phyloP scores from a whole-genome alignment of 2,888 invertebrate genomes.

The Volucella inanis region DNA sequence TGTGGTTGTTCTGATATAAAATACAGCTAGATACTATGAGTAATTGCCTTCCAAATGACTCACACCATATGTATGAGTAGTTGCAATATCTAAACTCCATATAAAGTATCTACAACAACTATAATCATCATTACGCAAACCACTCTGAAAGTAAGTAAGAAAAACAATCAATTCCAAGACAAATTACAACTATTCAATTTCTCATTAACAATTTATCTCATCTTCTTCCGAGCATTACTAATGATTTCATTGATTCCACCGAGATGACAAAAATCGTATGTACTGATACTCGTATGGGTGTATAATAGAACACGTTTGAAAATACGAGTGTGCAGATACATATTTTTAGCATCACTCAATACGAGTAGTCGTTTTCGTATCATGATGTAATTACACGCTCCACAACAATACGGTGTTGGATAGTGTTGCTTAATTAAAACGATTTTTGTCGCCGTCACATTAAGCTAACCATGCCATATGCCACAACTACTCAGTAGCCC shows the following conservation, averaged over 20 bases:
- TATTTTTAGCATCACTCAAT: constrained; percentile 62
- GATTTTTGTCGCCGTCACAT: constrained; percentile 20
- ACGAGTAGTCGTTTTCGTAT: background rate
- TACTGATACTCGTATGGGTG: background rate
- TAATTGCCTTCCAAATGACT: no score
- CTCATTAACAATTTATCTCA: constrained; percentile 36
- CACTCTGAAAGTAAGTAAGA: constrained; percentile 1
- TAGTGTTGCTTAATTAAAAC: constrained; percentile 8
- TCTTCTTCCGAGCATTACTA: constrained; percentile 26
- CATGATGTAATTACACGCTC: constrained; percentile 61
- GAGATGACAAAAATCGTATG: constrained; percentile 23
- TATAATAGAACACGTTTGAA: background rate
- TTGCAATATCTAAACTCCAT: background rate
- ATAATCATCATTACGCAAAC: constrained; percentile 2
- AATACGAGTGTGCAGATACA: background rate
- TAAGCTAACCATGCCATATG: constrained; percentile 11
- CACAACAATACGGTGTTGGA: constrained; percentile 8
- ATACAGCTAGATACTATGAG: no score
- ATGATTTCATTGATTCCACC: constrained; percentile 64
- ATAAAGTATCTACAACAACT: no score
- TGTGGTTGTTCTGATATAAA: no score
- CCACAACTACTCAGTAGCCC: background rate
- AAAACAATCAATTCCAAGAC: constrained; percentile 33
- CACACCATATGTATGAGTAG: constrained; percentile 24
- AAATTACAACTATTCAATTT: constrained; percentile 50